These are phyloP conservation scores for Lonchura striata DNA, from an alignment of 2,113 vertebrate genomes.

Conservation along the genomic window DNA sequence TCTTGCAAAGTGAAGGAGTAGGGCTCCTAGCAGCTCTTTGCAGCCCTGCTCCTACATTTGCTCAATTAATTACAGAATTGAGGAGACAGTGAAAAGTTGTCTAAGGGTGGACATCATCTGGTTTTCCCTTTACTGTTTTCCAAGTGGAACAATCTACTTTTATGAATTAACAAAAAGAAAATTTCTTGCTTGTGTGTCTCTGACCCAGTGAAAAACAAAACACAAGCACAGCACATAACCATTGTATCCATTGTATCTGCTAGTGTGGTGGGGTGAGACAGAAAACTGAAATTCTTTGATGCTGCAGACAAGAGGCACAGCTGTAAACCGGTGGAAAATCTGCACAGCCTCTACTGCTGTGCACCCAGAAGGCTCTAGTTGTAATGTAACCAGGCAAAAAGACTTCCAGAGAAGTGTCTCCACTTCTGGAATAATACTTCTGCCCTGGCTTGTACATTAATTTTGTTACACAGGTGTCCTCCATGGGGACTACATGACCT, in stretches of 20 bases:
- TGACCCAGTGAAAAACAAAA: background rate
- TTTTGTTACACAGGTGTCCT: background rate
- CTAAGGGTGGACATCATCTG: background rate
- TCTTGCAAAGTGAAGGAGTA: background rate
- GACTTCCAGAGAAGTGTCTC: background rate
- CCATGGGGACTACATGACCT: background rate
- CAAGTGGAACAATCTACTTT: background rate
- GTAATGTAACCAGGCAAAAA: background rate
- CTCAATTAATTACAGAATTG: background rate
- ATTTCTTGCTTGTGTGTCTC: background rate
- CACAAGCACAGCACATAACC: background rate
- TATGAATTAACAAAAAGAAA: background rate
- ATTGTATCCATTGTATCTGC: background rate
- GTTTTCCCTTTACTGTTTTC: background rate
- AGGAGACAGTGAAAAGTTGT: accelerated
- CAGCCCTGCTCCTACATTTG: too few species aligned
- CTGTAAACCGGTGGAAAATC: background rate
- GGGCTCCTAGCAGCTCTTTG: background rate
- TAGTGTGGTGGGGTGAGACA: background rate
- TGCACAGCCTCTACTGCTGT: background rate
- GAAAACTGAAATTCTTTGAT: background rate
- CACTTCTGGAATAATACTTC: background rate
- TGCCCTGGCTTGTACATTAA: background rate
- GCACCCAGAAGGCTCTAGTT: background rate
- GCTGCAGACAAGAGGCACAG: background rate